A percentile compares a stretch with the other conserved stretches of the same genome.
Conservation (phyloP, 2,797 vertebrate genomes). For the Nyctibius grandis region DNA sequence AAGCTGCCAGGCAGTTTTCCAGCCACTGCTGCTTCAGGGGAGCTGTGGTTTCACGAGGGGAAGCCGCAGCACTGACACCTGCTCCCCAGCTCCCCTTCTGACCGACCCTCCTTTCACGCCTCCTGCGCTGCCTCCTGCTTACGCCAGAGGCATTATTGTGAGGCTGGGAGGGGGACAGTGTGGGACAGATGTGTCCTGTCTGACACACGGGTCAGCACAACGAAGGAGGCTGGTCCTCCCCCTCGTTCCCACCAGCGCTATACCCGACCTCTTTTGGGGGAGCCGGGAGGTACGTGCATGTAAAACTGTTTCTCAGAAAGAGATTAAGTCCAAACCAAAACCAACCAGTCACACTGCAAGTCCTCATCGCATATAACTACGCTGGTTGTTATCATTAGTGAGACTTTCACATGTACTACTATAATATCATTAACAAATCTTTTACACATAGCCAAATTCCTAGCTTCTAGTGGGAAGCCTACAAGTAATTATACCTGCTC, state of each 20-base stretch:
- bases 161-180: background rate
- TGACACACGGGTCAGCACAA: background rate
- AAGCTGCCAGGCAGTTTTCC: no score
- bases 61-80: background rate
- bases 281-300: no score
- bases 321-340: background rate
- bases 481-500: background rate
- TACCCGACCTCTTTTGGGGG: no score
- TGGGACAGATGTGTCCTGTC: background rate
- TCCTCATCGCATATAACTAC: background rate
- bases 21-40: no score
- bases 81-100: background rate
- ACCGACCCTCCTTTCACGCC: background rate
- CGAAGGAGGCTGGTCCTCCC: no score
- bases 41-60: background rate
- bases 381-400: background rate
- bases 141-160: background rate
- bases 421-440: background rate
- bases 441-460: background rate
- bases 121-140: background rate
- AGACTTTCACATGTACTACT: background rate
- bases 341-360: background rate
- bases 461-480: background rate
- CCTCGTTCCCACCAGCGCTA: no score
- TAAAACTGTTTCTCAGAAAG: background rate